Conservation (phyloP, 2,113 vertebrate species). For the Toxotes jaculatrix region DNA sequence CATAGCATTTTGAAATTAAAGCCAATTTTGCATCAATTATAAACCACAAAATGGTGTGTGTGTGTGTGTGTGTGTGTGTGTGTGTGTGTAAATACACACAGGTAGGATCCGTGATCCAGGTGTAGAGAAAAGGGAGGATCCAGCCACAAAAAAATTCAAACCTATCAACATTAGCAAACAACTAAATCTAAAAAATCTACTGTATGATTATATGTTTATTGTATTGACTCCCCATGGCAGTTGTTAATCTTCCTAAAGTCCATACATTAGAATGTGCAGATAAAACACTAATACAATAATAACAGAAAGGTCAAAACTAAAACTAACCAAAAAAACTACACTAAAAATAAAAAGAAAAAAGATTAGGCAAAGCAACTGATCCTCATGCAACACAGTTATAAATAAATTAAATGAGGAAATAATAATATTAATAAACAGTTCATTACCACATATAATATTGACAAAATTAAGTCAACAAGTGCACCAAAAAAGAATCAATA, state of each 20-base stretch:
- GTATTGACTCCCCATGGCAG: background rate
- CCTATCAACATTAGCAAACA: background rate
- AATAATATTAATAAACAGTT: background rate
- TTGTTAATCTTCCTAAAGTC: too few species aligned
- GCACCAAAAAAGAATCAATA: background rate
- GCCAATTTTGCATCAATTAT: constrained; percentile 38
- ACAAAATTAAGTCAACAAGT: background rate
- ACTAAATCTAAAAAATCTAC: background rate
- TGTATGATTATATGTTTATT: background rate
- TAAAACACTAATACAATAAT: background rate
- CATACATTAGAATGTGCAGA: background rate
- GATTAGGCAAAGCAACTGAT: background rate
- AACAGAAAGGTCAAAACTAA: background rate
- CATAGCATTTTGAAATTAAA: constrained; percentile 53
- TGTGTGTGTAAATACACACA: too few species aligned
- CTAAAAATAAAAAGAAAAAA: too few species aligned
- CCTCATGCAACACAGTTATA: too few species aligned
- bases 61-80: too few species aligned
- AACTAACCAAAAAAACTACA: background rate
- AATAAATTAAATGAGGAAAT: too few species aligned
- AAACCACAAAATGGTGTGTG: too few species aligned
- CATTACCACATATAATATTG: background rate
- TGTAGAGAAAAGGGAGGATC: background rate
- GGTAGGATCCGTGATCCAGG: background rate
- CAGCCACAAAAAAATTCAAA: background rate